Evolutionary conservation across 1,140 invertebrate genomes (phyloP), one percentile per base, ranked within the genome.

Genomic region (Pseudomyrmex sp.): DNA sequence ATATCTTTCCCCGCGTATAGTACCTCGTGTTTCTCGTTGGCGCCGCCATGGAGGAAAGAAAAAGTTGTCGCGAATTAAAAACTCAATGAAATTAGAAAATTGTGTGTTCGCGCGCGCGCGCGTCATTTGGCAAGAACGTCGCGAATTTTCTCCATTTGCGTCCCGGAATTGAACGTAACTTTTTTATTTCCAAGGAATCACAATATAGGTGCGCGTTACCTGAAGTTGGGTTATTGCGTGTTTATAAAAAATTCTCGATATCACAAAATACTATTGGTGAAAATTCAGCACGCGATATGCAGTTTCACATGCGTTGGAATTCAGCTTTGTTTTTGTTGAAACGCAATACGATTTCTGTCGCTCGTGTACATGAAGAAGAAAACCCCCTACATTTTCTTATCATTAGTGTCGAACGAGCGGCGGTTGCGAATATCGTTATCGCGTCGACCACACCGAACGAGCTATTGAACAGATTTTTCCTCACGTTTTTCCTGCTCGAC

Each of bases 31-130:
- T 68, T 65, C 59, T 83, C 74, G 48, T 56, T 59, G 63, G 46
- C 79, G 44, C 62, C 58, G 70, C 74, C n/a, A 15, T 13, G 63
- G 73, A 35, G 35, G 35, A 72, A 87, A 75, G 72, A 92, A 90
- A 91, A 92, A 89, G 89, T 90, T 90, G 84, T 89, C 62, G 70
- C 83, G 76, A 88, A 82, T 88, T 89, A 89, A 89, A 84, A 90
- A 89, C 74, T 76, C 85, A 82, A 91, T 89, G 69, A 90, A 91
- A 91, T 91, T 91, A 85, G 59, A 88, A 91, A 88, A 89, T 88
- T 85, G 74, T 69, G 87, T 88, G 69, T 68, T 73, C 69, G 44
- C 74, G 35, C 35, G 72, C 85, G 69, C 69, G 77, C 69, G 44
- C 79, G 73, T 88, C 73, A 85, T 89, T 84, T 79, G 75, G 56